Base-by-base conservation (phyloP, 2,113 vertebrate genomes). In the Ceyx melanurus region DNA sequence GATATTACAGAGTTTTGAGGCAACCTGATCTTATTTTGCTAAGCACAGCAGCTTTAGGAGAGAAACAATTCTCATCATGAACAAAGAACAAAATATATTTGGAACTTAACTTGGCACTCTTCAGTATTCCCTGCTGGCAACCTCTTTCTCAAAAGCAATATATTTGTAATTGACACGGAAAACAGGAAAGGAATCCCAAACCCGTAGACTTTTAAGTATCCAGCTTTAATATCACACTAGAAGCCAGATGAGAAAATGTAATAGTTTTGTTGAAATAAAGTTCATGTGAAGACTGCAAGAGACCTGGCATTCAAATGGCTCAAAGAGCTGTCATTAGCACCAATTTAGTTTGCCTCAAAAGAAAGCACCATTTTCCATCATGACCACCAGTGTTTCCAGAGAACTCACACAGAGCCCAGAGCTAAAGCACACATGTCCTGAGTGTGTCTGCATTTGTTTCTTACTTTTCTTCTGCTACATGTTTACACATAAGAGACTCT, bases 81-180 rank as follows among this genome's bases (percentile, higher is more conserved):
- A 70, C 66, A 92, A 72, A 87, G 65, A 91, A 56, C 68, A 90
- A 94, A 96, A 93, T 74, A 50, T 82, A 92, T 95, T 45, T 82
- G 86, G 86, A 96, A 94, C 91, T 80, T 92, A 90, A 96, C 92
- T 91, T 93, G 73, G 51, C 88, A 82, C 22, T 96, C 81, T 25
- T 92, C 61, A 68, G 35, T 65, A 88, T 73, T 90, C 82, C 89
- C 81, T 71, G 61, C 62, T 93, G 86, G 82, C 50, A 91, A 37
- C 20, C 62, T 71, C 86, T 82, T 83, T 31, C 77, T 89, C 54
- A 90, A 94, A 95, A 89, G 70, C 65, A 82, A 79, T 14, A 9
- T 86, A 94, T 93, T 86, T 89, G 54, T 51, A 94, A 95, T 23
- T 82, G 84, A 92, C 46, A 7, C 21, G 66, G 45, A 91, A 86